Evolutionary conservation across 2,888 invertebrate genomes (phyloP).

Genomic region (Mesopsocus fuscifrons): DNA sequence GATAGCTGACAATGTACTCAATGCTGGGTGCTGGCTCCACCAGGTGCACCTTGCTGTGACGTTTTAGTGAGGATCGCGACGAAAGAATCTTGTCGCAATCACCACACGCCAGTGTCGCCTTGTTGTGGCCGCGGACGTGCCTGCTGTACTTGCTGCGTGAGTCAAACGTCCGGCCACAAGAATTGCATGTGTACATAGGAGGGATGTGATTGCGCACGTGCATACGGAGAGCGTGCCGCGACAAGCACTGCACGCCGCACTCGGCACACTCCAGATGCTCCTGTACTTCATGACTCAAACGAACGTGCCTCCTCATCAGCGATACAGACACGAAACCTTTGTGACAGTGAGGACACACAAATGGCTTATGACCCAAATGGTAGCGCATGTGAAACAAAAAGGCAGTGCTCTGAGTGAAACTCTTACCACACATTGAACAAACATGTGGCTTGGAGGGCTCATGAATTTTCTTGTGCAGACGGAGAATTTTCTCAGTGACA

Average conservation of each 20-base stretch:
- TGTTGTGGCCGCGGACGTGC: conserved; percentile 1
- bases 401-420: conserved; percentile 12
- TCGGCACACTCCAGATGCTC: conserved; percentile 2
- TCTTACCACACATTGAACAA: conserved; percentile 11
- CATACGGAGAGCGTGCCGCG: not conserved
- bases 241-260: not conserved
- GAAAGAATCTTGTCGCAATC: conserved; percentile 2
- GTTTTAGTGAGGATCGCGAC: not conserved
- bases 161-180: not conserved
- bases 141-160: conserved; percentile 1
- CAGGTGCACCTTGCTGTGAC: not conserved
- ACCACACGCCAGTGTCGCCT: not conserved
- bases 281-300: not conserved
- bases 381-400: conserved; percentile 12
- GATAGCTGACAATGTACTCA: no score
- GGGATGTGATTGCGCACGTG: not conserved
- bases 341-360: conserved; percentile 10
- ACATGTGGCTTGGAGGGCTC: conserved; percentile 10
- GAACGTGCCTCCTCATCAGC: conserved; percentile 11
- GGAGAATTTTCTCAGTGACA: conserved; percentile 9
- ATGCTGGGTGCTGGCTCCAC: no score
- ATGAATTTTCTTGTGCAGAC: conserved; percentile 7
- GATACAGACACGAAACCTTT: conserved; percentile 12
- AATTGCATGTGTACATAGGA: not conserved
- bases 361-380: conserved; percentile 12